Evolutionary conservation across 2,888 invertebrate species (phyloP).

Genomic region (Ptilodon capucinus): DNA sequence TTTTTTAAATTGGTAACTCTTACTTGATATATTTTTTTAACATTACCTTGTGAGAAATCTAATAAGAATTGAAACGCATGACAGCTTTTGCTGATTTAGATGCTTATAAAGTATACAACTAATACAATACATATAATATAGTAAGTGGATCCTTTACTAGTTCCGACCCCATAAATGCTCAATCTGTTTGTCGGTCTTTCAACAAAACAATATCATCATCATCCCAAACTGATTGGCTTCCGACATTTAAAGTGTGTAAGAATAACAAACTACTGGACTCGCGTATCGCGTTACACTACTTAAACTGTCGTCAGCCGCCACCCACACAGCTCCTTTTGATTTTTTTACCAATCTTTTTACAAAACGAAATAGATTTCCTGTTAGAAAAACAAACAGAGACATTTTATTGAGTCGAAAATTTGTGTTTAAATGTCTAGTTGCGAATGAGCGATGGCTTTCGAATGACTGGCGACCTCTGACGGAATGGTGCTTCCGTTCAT

Average conservation of each 20-base stretch:
- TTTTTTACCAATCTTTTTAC: conserved; percentile 72
- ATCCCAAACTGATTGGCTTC: conserved; percentile 54
- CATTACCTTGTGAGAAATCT: no score
- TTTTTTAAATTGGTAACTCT: no score
- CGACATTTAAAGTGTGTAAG: conserved; percentile 63
- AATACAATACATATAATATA: no score
- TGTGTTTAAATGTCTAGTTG: conserved; percentile 69
- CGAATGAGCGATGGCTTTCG: conserved; percentile 75
- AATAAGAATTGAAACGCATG: no score
- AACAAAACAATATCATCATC: conserved; percentile 63
- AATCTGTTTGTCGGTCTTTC: conserved; percentile 26
- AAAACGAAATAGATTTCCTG: conserved; percentile 77
- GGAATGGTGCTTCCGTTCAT: conserved; percentile 60
- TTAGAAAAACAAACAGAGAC: conserved; percentile 78
- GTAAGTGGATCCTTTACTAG: no score
- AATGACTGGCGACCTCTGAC: conserved; percentile 66
- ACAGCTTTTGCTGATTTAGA: no score
- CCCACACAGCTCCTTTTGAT: conserved; percentile 64
- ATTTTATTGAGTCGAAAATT: conserved; percentile 74
- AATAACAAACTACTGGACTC: conserved; percentile 74
- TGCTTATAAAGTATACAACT: no score
- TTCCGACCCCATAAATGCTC: not conserved
- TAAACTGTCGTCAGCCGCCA: conserved; percentile 80
- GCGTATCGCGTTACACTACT: conserved; percentile 74
- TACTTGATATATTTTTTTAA: no score